Conservation (phyloP, 2,113 vertebrate genomes). For the Sialia sialis region DNA sequence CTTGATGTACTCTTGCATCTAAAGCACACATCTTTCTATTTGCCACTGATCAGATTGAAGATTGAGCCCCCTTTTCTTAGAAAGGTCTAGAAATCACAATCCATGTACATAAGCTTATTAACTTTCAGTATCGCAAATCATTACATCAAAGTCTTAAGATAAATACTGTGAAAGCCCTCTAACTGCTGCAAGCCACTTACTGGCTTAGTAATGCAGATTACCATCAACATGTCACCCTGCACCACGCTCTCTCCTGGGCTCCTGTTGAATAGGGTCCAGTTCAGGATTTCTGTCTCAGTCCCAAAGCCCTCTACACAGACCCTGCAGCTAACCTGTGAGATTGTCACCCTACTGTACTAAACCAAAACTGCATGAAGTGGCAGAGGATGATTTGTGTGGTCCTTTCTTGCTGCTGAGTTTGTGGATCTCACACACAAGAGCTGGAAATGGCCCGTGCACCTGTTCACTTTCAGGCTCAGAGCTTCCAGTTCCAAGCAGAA, state of each 20-base stretch:
- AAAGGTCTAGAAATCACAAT: conserved; percentile 3
- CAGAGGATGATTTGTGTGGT: neutral
- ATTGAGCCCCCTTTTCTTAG: neutral
- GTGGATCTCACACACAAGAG: rapidly evolving
- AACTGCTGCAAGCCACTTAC: conserved; percentile 42
- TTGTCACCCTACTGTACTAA: neutral
- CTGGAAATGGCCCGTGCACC: neutral
- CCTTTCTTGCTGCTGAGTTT: neutral
- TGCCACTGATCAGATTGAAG: neutral
- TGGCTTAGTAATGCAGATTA: conserved; percentile 13
- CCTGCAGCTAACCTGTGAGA: neutral
- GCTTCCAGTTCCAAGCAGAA: neutral
- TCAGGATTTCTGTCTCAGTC: neutral
- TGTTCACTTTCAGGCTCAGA: neutral
- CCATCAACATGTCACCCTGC: neutral
- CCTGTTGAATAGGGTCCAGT: rapidly evolving
- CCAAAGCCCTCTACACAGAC: neutral
- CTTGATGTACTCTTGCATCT: neutral
- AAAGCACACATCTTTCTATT: neutral
- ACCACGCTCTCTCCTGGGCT: rapidly evolving
- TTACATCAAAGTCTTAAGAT: conserved; percentile 43
- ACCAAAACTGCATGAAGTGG: rapidly evolving
- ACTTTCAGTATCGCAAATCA: conserved; percentile 25
- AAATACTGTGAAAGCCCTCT: conserved; percentile 34
- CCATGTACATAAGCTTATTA: conserved; percentile 9